These are phyloP conservation scores for Syrista parreyssii DNA, from an alignment of 2,888 invertebrate genomes.

Conservation along the genomic window DNA sequence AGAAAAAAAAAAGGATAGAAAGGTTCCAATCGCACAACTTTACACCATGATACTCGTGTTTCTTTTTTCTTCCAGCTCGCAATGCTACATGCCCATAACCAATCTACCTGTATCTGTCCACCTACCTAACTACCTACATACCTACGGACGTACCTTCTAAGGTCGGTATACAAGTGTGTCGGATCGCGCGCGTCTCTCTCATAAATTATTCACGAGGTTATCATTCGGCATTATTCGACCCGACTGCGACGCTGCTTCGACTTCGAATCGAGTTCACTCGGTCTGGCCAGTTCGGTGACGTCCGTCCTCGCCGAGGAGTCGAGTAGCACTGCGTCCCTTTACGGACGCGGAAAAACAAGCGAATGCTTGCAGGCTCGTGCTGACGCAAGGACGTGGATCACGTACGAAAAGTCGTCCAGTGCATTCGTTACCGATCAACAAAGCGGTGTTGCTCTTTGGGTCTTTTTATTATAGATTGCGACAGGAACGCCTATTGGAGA, in stretches of 20 bases:
- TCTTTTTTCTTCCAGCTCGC: background rate
- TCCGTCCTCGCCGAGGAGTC: background rate
- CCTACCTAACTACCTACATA: background rate
- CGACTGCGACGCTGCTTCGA: background rate
- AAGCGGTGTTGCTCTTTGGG: background rate
- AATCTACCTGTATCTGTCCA: background rate
- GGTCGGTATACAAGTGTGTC: background rate
- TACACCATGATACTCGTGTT: background rate
- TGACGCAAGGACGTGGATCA: background rate
- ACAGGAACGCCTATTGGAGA: background rate
- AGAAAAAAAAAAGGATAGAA: background rate
- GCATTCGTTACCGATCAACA: background rate
- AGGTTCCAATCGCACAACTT: background rate
- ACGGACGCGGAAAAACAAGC: background rate
- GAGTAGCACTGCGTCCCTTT: background rate
- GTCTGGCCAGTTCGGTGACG: background rate
- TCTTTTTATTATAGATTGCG: background rate
- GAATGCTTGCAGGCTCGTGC: background rate
- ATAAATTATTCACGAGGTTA: background rate
- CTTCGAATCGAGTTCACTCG: background rate
- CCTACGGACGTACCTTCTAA: background rate
- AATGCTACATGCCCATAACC: background rate
- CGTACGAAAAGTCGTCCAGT: background rate
- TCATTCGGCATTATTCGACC: background rate
- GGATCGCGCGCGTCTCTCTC: background rate